phyloP scores from a whole-genome alignment of 2,888 invertebrate genomes.

The Lomographa bimaculata region DNA sequence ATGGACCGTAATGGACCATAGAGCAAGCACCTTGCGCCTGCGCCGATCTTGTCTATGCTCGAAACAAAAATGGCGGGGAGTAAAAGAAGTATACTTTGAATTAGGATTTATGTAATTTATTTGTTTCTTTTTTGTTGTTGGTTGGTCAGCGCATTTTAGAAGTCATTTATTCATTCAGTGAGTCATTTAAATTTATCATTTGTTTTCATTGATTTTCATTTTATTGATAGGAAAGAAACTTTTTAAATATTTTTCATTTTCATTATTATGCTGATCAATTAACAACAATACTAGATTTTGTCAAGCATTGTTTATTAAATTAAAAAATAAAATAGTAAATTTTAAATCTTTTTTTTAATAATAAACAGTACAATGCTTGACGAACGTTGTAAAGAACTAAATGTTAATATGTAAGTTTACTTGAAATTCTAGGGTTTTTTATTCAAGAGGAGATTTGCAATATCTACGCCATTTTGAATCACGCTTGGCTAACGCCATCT shows the following conservation, averaged over 20 bases:
- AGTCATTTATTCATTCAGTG: too few species aligned
- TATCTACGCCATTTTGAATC: too few species aligned
- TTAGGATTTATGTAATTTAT: slow-evolving; percentile 39
- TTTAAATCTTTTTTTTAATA: too few species aligned
- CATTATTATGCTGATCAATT: slow-evolving; percentile 50
- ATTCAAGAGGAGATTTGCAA: too few species aligned
- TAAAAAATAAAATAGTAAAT: too few species aligned
- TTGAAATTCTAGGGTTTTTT: too few species aligned
- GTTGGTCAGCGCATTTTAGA: slow-evolving; percentile 22
- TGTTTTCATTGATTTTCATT: too few species aligned
- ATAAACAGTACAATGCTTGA: slow-evolving; percentile 8
- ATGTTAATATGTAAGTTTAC: slow-evolving; percentile 4
- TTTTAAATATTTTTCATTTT: too few species aligned
- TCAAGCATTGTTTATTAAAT: slow-evolving; percentile 30
- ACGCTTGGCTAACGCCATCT: too few species aligned
- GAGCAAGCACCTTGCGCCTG: slow-evolving; percentile 24
- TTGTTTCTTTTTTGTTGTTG: slow-evolving; percentile 35
- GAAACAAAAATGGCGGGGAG: slow-evolving; percentile 35
- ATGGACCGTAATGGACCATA: slow-evolving; percentile 38
- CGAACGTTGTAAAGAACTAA: slow-evolving; percentile 1
- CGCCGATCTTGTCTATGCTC: slow-evolving; percentile 31
- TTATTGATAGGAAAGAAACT: too few species aligned
- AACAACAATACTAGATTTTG: slow-evolving; percentile 38
- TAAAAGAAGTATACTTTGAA: slow-evolving; percentile 46
- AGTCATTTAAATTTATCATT: too few species aligned